phyloP scores from a whole-genome alignment of 2,113 vertebrate species.

The Crocuta crocuta region DNA sequence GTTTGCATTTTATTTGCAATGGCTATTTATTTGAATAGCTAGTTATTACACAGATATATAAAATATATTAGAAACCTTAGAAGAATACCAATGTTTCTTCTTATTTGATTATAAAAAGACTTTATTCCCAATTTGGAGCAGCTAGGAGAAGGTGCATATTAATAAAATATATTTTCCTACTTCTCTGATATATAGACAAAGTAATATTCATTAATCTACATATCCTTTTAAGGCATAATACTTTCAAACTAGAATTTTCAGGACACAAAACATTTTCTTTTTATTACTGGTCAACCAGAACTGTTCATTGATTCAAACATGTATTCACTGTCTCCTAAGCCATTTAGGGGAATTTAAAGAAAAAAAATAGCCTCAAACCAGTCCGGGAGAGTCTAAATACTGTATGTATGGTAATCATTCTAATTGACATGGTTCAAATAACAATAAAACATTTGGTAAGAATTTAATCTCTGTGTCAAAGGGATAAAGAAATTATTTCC shows the following conservation, averaged over 20 bases:
- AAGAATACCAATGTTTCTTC: neutral
- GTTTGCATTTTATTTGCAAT: slow-evolving; percentile 16
- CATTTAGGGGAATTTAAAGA: neutral
- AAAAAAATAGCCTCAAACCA: neutral
- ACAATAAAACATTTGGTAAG: neutral
- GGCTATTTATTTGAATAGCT: neutral
- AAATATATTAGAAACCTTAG: neutral
- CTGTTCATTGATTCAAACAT: neutral
- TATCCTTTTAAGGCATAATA: neutral
- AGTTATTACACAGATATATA: neutral
- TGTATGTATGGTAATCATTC: neutral
- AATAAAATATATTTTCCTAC: neutral
- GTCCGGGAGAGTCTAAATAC: neutral
- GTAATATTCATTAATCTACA: neutral
- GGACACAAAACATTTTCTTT: neutral
- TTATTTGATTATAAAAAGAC: neutral
- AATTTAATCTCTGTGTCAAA: neutral
- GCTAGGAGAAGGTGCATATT: neutral
- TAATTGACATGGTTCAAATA: neutral
- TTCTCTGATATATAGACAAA: neutral
- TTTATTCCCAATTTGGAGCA: neutral
- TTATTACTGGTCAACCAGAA: neutral
- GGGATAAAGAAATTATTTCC: neutral
- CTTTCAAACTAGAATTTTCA: neutral
- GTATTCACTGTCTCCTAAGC: neutral